Evolutionary conservation across 2,113 vertebrate genomes (phyloP).

Genomic region (Austrofundulus limnaeus): DNA sequence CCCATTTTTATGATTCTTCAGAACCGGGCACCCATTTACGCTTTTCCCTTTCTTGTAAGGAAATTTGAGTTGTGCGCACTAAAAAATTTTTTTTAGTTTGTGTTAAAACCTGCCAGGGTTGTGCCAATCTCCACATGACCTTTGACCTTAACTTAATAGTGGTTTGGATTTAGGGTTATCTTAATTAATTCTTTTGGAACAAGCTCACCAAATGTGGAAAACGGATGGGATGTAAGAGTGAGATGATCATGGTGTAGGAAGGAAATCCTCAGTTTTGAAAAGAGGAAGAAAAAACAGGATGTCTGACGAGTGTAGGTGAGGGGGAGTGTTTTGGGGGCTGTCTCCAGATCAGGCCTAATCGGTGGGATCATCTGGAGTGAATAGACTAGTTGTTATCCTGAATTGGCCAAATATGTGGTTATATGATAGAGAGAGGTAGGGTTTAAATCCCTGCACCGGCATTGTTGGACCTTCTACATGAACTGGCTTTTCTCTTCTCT

Average conservation of each 20-base stretch:
- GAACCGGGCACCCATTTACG: too few relatives aligned
- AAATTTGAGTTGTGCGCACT: too few relatives aligned
- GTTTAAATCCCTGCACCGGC: conserved; percentile 70
- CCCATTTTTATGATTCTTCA: too few relatives aligned
- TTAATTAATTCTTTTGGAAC: conserved; percentile 31
- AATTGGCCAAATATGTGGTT: conserved; percentile 86
- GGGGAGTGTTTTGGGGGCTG: conserved; percentile 35
- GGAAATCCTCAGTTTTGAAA: conserved; percentile 24
- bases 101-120: conserved; percentile 16
- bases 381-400: conserved; percentile 85
- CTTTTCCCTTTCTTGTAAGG: too few relatives aligned
- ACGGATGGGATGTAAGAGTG: conserved; percentile 5
- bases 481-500: conserved; percentile 58
- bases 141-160: conserved; percentile 56
- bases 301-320: conserved; percentile 39
- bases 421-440: conserved; percentile 70
- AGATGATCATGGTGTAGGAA: conserved; percentile 20
- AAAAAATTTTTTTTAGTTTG: too few relatives aligned
- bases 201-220: neutral
- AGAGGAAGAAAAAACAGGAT: conserved; percentile 18
- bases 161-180: conserved; percentile 24
- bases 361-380: conserved; percentile 75
- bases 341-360: conserved; percentile 65
- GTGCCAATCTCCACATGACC: conserved; percentile 34
- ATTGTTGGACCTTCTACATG: conserved; percentile 67